Base-by-base conservation (phyloP, 2,113 vertebrate species). In the Monopterus albus region DNA sequence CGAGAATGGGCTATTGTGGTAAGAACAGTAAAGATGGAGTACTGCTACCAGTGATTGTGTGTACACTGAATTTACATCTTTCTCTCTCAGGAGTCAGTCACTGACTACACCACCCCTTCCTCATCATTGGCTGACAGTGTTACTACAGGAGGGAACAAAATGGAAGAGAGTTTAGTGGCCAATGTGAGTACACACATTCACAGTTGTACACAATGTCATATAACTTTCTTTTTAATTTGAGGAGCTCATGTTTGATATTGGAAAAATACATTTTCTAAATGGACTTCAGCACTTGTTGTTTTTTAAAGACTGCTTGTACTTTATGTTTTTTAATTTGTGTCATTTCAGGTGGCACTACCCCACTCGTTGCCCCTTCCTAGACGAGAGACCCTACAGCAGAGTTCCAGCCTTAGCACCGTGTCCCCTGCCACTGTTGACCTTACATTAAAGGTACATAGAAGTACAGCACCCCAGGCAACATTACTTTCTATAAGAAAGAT, bases 361-460 rank as follows among this genome's bases (percentile, higher is more conserved):
- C 97, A 95, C 89, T 94, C 96, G 13, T 92, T 99, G 78, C 96
- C 97, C 75, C 95, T 99, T 67, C 95, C 97, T 75, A 94, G 96
- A 81, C 94, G 97, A 90, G 97, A 99, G 91, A 93, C 96, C 82
- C 90, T 97, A 71, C 98, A 96, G 53, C 97, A 96, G 94, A 96
- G 92, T 93, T 94, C 96, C 91, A 94, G 95, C 91, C 95, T 99
- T 80, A 96, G 95, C 87, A 95, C 96, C 40, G 97, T 96, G 81
- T 98, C 98, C 88, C 97, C 97, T 82, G 96, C 96, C 72, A 98
- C 97, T 74, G 96, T 98, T 74, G 97, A 98, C 92, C 93, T 99
- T 85, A 99, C 97, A 86, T 95, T 98, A 72, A 99, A 99, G 96
- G 97, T 99, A 91, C 42, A 12, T 3, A 3, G 2, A 39, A n/a